Evolutionary conservation across 2,888 invertebrate species (phyloP).

Genomic region (Melieria omissa): DNA sequence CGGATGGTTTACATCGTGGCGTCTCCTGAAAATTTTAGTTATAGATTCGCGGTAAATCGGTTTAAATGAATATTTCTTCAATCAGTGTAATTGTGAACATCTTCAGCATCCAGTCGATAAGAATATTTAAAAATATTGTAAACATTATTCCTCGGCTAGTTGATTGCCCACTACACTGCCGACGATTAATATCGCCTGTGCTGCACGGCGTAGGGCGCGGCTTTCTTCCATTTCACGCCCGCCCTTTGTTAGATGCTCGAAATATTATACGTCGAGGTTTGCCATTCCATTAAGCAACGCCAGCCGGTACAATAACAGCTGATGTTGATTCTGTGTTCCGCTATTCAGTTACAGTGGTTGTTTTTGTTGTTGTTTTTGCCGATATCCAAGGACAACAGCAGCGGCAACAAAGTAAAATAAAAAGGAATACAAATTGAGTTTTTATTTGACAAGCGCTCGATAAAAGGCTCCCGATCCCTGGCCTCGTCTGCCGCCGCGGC

Average conservation of each 20-base stretch:
- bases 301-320: not conserved
- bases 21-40: too few species aligned
- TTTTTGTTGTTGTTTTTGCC: not conserved
- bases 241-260: not conserved
- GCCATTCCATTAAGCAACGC: not conserved
- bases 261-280: not conserved
- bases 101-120: too few species aligned
- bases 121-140: too few species aligned
- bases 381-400: not conserved
- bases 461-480: not conserved
- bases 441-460: not conserved
- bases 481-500: not conserved
- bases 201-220: too few species aligned
- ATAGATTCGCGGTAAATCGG: too few species aligned
- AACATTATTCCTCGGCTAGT: too few species aligned
- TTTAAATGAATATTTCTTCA: too few species aligned
- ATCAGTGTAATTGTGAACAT: too few species aligned
- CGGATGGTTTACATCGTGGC: too few species aligned
- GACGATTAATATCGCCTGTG: too few species aligned
- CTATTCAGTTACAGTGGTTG: not conserved
- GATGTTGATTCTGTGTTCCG: not conserved
- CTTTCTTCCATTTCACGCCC: too few species aligned
- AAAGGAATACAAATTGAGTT: not conserved
- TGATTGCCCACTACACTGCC: too few species aligned
- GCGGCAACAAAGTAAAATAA: not conserved